Percentiles rank a stretch among this genome's conserved stretches.
These are phyloP conservation scores for Coreoperca whiteheadi DNA, from an alignment of 2,113 vertebrate species.

Conservation along the genomic window DNA sequence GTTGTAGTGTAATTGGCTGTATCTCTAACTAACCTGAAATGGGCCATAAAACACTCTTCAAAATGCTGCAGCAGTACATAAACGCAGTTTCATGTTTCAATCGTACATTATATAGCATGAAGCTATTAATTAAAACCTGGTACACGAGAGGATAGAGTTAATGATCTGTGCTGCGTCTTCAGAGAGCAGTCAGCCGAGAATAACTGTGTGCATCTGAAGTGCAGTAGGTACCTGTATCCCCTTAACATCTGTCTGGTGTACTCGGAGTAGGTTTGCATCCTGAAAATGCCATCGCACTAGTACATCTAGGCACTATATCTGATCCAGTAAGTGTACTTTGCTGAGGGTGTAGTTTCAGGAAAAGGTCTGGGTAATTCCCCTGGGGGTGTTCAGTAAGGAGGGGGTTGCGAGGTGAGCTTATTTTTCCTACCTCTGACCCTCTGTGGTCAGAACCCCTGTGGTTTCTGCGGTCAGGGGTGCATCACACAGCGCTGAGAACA, in stretches of 20 bases:
- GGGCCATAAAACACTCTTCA: conserved; percentile 43
- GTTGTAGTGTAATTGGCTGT: conserved; percentile 24
- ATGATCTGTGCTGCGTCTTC: conserved; percentile 71
- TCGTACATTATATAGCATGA: conserved; percentile 52
- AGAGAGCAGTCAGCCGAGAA: conserved; percentile 66
- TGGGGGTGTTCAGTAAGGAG: conserved; percentile 3
- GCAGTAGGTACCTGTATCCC: conserved; percentile 64
- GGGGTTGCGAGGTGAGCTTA: conserved; percentile 29
- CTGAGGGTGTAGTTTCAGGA: conserved; percentile 41
- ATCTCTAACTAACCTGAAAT: conserved; percentile 58
- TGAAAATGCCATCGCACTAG: conserved; percentile 62
- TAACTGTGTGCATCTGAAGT: conserved; percentile 63
- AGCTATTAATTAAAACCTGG: conserved; percentile 66
- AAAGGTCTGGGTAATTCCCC: conserved; percentile 45
- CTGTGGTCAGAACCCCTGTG: conserved; percentile 60
- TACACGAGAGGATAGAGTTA: conserved; percentile 60
- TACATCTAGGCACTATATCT: conserved; percentile 28
- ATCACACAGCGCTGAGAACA: conserved; percentile 67
- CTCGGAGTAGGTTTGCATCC: conserved; percentile 49
- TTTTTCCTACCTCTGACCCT: conserved; percentile 58
- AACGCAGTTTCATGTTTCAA: conserved; percentile 38
- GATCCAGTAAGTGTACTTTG: conserved; percentile 47
- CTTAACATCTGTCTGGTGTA: conserved; percentile 68
- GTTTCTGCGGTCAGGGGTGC: conserved; percentile 61
- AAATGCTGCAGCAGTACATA: conserved; percentile 43